Evolutionary conservation across 2,888 invertebrate genomes (phyloP).

Genomic region (Eupithecia exiguata): DNA sequence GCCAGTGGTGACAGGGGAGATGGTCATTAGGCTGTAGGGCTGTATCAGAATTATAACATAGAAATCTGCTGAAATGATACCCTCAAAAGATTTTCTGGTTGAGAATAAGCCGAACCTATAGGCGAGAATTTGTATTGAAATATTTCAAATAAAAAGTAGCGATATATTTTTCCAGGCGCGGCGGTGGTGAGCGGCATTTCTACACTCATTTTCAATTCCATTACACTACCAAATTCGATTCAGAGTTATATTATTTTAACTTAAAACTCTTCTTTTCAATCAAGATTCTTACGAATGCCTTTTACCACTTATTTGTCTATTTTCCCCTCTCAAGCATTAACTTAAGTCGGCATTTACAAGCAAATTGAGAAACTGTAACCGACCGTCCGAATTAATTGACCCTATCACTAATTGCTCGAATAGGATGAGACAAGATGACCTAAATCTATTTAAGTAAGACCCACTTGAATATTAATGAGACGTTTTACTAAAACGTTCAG

Average conservation of each 20-base stretch:
- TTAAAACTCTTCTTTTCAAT: background rate
- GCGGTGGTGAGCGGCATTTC: background rate
- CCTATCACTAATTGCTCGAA: conserved; percentile 14
- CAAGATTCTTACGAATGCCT: background rate
- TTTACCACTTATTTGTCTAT: background rate
- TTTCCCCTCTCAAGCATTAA: background rate
- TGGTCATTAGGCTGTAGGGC: background rate
- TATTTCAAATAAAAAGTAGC: background rate
- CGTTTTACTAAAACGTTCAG: background rate
- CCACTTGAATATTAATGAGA: conserved; percentile 7
- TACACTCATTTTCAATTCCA: background rate
- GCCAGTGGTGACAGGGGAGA: background rate
- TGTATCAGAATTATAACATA: conserved; percentile 8
- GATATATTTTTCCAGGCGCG: background rate
- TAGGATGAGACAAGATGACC: conserved; percentile 16
- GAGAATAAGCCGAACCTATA: background rate
- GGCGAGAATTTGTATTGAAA: background rate
- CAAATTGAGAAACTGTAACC: conserved; percentile 11
- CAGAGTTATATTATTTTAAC: background rate
- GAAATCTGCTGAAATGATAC: conserved; percentile 11
- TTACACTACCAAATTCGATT: background rate
- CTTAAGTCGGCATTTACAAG: conserved; percentile 9
- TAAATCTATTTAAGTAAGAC: conserved; percentile 13
- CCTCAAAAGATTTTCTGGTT: background rate
- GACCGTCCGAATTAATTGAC: conserved; percentile 13